Conservation (phyloP, 2,113 vertebrate genomes). For the Microcebus murinus region DNA sequence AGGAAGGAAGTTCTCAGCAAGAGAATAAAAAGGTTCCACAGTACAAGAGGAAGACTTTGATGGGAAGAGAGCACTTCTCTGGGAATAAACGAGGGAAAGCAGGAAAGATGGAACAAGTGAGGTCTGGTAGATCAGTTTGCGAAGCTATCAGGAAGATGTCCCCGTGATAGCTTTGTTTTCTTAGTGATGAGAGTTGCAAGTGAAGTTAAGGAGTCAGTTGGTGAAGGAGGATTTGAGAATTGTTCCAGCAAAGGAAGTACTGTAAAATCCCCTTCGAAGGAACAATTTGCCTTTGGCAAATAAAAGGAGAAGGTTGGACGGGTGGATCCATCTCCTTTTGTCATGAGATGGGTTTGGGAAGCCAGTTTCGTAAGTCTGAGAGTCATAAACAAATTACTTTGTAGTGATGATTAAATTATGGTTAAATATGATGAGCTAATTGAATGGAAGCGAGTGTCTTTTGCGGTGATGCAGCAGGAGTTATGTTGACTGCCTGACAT, state of each 20-base stretch:
- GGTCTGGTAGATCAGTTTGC: neutral
- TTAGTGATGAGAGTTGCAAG: neutral
- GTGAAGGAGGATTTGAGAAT: neutral
- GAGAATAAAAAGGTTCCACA: neutral
- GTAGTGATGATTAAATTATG: neutral
- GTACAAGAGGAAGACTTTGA: neutral
- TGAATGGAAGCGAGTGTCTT: neutral
- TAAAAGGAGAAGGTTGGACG: no score
- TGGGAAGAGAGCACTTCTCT: neutral
- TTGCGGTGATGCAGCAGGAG: neutral
- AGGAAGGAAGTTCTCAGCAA: neutral
- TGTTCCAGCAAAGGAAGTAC: neutral
- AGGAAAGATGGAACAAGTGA: neutral
- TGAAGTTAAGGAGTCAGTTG: neutral
- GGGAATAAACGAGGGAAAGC: neutral
- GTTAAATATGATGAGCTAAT: neutral
- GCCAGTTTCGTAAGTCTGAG: neutral
- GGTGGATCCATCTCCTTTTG: neutral
- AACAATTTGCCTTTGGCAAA: neutral
- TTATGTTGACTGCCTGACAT: neutral
- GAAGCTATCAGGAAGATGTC: neutral
- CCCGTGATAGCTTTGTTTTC: neutral
- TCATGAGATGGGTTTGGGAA: neutral
- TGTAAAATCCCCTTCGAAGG: neutral
- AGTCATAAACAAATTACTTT: neutral